phyloP scores from a whole-genome alignment of 1,140 invertebrate species.

The Phymastichus coffea region DNA sequence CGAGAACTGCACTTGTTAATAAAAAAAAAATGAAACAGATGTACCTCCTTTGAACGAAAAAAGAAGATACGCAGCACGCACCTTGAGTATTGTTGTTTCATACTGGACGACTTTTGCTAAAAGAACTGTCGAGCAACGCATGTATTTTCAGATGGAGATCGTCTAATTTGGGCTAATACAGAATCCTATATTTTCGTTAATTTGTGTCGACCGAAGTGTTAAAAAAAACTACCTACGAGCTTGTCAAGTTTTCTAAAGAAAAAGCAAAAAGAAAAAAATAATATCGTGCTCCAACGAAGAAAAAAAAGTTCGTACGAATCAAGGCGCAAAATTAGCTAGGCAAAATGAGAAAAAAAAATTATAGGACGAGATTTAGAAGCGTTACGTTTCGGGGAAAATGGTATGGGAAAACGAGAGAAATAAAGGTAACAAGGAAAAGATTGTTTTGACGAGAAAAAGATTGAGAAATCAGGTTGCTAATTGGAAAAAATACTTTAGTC shows the following conservation, averaged over 20 bases:
- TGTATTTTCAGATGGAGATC: not conserved
- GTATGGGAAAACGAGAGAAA: too few species aligned
- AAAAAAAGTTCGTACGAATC: conserved; percentile 2
- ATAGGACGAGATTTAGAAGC: too few species aligned
- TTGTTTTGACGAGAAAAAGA: too few species aligned
- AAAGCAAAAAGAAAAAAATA: too few species aligned
- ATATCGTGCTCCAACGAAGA: conserved; percentile 3
- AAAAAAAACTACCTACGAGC: conserved; percentile 1
- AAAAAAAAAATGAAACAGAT: conserved; percentile 2
- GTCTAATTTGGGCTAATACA: conserved; percentile 6
- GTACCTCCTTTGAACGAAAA: not conserved
- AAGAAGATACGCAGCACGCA: not conserved
- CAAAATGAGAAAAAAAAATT: too few species aligned
- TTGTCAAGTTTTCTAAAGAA: conserved; percentile 17
- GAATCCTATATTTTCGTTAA: conserved; percentile 11
- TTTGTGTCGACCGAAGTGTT: not conserved
- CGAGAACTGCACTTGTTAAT: conserved; percentile 6
- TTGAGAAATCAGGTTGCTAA: conserved; percentile 37
- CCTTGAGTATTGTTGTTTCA: conserved; percentile 8
- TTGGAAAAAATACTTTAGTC: conserved; percentile 44
- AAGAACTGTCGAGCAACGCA: not conserved
- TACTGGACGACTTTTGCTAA: conserved; percentile 4
- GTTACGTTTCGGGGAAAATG: too few species aligned
- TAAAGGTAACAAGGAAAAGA: too few species aligned
- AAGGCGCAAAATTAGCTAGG: too few species aligned